A percentile compares a stretch with the other conserved stretches of the same genome.
These are phyloP conservation scores for Leptocoma aspasia DNA, from an alignment of 2,113 vertebrate genomes.

Conservation along the genomic window DNA sequence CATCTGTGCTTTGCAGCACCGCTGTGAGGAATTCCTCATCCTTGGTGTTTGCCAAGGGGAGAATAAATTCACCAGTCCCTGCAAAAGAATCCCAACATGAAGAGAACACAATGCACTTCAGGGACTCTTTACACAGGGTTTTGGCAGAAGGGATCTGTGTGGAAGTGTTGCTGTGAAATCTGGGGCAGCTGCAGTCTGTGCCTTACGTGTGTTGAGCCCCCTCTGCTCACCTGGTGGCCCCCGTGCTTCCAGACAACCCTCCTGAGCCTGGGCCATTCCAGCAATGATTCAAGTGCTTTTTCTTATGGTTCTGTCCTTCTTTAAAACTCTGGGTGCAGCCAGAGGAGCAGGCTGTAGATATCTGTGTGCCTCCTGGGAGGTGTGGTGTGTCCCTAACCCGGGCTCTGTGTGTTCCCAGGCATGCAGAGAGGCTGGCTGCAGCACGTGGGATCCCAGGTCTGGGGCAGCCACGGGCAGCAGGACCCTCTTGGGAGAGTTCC, in stretches of 20 bases:
- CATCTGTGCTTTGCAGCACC: background rate
- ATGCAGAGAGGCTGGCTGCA: background rate
- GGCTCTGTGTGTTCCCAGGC: background rate
- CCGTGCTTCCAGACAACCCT: background rate
- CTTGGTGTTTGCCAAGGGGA: background rate
- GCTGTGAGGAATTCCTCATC: background rate
- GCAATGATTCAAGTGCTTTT: background rate
- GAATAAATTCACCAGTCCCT: background rate
- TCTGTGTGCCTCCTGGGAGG: background rate
- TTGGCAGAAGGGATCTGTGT: background rate
- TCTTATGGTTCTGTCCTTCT: background rate
- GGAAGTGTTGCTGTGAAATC: background rate
- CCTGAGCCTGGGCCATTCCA: fast-evolving
- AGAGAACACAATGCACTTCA: fast-evolving
- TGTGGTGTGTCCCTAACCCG: background rate
- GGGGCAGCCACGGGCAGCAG: background rate
- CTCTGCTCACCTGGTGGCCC: background rate
- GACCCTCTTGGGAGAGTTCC: too few species aligned
- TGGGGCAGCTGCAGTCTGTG: background rate
- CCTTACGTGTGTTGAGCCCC: background rate
- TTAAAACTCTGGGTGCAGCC: background rate
- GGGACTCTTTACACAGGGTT: background rate
- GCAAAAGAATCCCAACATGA: fast-evolving
- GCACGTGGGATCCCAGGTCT: fast-evolving
- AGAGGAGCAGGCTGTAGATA: background rate